These are phyloP conservation scores for Novumbra hubbsi DNA, from an alignment of 2,797 vertebrate genomes.

Conservation along the genomic window DNA sequence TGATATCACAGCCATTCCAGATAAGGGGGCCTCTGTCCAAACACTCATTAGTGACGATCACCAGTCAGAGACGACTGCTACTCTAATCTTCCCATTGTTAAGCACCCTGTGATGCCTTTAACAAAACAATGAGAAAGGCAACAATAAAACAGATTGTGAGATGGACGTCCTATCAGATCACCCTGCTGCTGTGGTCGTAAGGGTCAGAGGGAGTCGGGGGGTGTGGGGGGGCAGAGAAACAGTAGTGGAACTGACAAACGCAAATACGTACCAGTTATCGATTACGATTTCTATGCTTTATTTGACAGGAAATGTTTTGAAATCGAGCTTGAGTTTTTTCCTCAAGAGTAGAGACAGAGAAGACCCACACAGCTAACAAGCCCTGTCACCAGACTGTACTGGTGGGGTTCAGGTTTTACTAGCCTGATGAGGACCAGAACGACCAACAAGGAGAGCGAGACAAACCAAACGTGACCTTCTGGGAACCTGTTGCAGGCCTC, in stretches of 20 bases:
- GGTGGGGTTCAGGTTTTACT: background rate
- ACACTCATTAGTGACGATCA: background rate
- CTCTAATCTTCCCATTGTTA: background rate
- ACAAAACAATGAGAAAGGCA: background rate
- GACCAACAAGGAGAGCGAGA: too few species aligned
- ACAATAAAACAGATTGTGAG: constrained; percentile 24
- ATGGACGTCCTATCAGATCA: background rate
- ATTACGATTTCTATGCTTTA: too few species aligned
- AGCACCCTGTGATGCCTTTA: background rate
- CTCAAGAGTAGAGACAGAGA: background rate
- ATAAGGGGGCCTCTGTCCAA: background rate
- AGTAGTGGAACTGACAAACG: constrained; percentile 41
- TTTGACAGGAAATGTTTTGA: too few species aligned
- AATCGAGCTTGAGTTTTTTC: too few species aligned
- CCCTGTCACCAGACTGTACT: background rate
- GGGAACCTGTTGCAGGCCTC: too few species aligned
- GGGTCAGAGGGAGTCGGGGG: constrained; percentile 5
- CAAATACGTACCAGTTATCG: too few species aligned
- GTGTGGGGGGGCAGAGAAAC: constrained; percentile 29
- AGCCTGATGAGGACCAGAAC: too few species aligned
- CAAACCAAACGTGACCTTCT: too few species aligned
- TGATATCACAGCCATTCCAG: background rate
- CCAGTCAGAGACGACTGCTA: background rate
- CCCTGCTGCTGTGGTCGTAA: constrained; percentile 35
- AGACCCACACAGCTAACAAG: background rate